Percentiles rank a stretch among this genome's conserved stretches.
Conservation (phyloP, 2,113 vertebrate species). For the Phocoena phocoena region DNA sequence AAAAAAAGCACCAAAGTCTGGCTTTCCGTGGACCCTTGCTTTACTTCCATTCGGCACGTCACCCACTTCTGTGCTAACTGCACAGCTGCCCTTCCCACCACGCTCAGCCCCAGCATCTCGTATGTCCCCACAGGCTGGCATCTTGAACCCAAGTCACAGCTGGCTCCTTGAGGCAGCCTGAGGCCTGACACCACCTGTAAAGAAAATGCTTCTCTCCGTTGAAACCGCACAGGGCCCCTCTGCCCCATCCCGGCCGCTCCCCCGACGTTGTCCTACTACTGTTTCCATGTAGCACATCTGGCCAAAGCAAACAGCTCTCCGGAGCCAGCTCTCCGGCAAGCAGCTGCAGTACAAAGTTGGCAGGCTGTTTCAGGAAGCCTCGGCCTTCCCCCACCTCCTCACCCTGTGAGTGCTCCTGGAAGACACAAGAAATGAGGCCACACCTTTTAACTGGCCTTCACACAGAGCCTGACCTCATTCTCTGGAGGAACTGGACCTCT, state of each 20-base stretch:
- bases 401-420: background rate
- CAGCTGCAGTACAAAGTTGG: conserved; percentile 70
- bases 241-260: conserved; percentile 42
- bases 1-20: background rate
- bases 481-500: background rate
- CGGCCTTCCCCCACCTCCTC: background rate
- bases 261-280: conserved; percentile 26
- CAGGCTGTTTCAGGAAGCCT: conserved; percentile 35
- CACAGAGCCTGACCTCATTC: background rate
- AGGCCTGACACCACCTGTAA: background rate
- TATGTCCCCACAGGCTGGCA: background rate
- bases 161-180: background rate
- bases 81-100: background rate
- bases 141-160: background rate
- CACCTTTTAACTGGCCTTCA: background rate
- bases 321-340: conserved; percentile 56
- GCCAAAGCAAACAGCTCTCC: conserved; percentile 80
- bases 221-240: background rate
- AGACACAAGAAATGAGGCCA: background rate
- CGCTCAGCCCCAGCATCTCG: background rate
- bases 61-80: fast-evolving
- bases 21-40: background rate
- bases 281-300: background rate
- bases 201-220: background rate
- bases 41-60: background rate